Conservation (phyloP, 2,888 invertebrate species). For the Ectropis crepuscularia region DNA sequence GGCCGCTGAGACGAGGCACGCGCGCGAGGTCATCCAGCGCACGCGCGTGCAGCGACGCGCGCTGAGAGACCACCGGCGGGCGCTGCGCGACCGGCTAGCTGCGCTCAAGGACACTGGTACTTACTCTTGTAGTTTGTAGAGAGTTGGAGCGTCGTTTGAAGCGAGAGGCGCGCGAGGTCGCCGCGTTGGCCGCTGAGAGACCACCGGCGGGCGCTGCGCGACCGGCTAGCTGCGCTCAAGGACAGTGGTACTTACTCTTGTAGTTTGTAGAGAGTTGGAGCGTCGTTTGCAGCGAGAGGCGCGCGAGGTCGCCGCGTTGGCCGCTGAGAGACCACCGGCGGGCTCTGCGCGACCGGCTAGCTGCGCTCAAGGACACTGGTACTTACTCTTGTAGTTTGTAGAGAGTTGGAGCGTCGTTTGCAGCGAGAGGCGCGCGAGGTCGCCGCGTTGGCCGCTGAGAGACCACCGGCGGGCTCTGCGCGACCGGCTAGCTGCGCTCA, state of each 20-base stretch:
- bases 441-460: slow-evolving; percentile 67
- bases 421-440: slow-evolving; percentile 72
- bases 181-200: slow-evolving; percentile 69
- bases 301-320: slow-evolving; percentile 66
- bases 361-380: slow-evolving; percentile 55
- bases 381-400: slow-evolving; percentile 35
- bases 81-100: slow-evolving; percentile 59
- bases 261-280: slow-evolving; percentile 64
- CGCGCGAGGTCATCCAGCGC: slow-evolving; percentile 65
- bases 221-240: slow-evolving; percentile 59
- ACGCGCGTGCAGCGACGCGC: slow-evolving; percentile 67
- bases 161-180: slow-evolving; percentile 68
- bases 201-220: slow-evolving; percentile 55
- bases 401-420: slow-evolving; percentile 69
- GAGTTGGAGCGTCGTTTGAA: slow-evolving; percentile 70
- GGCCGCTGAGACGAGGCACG: slow-evolving; percentile 73
- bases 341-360: slow-evolving; percentile 59
- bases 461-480: slow-evolving; percentile 57
- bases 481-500: slow-evolving; percentile 58
- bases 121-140: slow-evolving; percentile 45
- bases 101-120: slow-evolving; percentile 53
- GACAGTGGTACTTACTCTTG: slow-evolving; percentile 44
- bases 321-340: slow-evolving; percentile 63
- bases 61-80: slow-evolving; percentile 58
- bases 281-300: slow-evolving; percentile 71